phyloP scores from a whole-genome alignment of 1,140 invertebrate species.

The Caenorhabditis briggsae region DNA sequence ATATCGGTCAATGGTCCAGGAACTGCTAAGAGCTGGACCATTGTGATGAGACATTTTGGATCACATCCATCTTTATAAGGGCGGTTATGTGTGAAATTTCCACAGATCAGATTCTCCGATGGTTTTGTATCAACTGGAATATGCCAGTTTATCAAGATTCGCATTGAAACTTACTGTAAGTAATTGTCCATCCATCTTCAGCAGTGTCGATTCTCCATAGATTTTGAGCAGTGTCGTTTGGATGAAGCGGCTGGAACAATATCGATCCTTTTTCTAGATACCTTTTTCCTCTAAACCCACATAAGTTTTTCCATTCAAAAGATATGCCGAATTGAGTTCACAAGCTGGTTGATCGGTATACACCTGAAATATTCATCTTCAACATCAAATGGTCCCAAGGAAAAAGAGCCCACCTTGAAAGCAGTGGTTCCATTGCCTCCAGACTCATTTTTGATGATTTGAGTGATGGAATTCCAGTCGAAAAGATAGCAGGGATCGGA shows the following conservation, averaged over 20 bases:
- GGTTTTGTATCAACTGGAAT: neutral
- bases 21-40: neutral
- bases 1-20: neutral
- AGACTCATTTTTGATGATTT: neutral
- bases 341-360: conserved; percentile 3
- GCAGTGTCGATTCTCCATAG: conserved; percentile 18
- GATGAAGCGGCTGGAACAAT: neutral
- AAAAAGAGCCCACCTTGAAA: neutral
- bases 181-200: neutral
- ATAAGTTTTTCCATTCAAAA: conserved; percentile 9
- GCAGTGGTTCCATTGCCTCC: neutral
- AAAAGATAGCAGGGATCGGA: neutral
- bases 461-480: neutral
- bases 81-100: neutral
- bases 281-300: neutral
- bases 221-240: neutral
- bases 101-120: neutral
- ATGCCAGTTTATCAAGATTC: too few species aligned
- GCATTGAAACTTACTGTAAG: neutral
- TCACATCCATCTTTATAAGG: neutral
- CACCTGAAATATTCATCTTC: neutral
- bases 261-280: too few species aligned
- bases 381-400: too few species aligned
- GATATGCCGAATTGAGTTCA: neutral
- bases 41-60: neutral